phyloP scores from a whole-genome alignment of 2,113 vertebrate genomes.

The Urocitellus parryii region DNA sequence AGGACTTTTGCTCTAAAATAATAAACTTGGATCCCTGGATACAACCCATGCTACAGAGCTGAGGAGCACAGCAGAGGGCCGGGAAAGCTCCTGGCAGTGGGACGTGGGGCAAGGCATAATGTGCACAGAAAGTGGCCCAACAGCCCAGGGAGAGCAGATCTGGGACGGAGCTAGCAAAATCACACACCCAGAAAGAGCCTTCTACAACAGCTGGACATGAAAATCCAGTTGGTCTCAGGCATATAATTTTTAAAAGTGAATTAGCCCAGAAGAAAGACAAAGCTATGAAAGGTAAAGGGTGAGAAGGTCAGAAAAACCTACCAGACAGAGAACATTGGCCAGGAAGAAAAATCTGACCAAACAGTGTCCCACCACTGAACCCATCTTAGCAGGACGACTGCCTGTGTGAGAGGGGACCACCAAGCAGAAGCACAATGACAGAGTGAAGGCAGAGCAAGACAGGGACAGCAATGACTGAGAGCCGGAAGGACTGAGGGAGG shows the following conservation, averaged over 20 bases:
- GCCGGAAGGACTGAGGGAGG: not conserved
- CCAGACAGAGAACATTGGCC: not conserved
- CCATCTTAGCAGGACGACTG: not conserved
- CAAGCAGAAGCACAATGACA: not conserved
- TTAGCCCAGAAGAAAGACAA: conserved; percentile 23
- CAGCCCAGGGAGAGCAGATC: not conserved
- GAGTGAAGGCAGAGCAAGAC: not conserved
- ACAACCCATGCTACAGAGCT: not conserved
- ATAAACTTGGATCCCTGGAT: not conserved
- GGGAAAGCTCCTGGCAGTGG: not conserved
- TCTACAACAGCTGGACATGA: not conserved
- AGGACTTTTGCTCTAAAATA: not conserved
- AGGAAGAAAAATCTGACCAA: not conserved
- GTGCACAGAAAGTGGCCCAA: not conserved
- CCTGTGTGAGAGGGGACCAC: not conserved
- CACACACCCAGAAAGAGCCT: not conserved
- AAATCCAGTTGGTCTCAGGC: not conserved
- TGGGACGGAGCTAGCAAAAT: not conserved
- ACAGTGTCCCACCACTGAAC: not conserved
- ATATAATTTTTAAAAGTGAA: not conserved
- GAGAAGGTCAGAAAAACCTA: not conserved
- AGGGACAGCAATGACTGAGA: not conserved
- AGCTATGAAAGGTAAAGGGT: not conserved
- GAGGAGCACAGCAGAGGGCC: not conserved
- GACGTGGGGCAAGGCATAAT: not conserved